A percentile compares a stretch with the other conserved stretches of the same genome.
Evolutionary conservation across 2,888 invertebrate species (phyloP).

Genomic region (Pachycephus smyrnensis): DNA sequence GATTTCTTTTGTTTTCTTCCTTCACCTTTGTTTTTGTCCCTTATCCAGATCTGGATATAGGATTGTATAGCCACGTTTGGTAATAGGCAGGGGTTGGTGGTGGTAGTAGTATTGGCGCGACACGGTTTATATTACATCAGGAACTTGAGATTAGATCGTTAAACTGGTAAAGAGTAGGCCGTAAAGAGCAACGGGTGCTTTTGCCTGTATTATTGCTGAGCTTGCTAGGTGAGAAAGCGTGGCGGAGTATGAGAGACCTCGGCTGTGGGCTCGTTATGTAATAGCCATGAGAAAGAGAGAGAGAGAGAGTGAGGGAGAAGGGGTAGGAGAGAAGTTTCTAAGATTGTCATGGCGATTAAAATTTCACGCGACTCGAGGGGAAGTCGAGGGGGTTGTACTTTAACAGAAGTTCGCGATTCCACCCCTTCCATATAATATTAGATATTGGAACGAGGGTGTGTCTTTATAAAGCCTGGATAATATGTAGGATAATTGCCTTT

Average conservation of each 20-base stretch:
- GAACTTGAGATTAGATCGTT: background rate
- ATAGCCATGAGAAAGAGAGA: constrained; percentile 11
- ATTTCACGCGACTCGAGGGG: constrained; percentile 31
- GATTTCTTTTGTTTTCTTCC: background rate
- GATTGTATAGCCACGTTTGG: background rate
- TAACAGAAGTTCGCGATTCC: constrained; percentile 33
- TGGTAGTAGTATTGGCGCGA: background rate
- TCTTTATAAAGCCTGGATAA: constrained; percentile 30
- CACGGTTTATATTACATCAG: background rate
- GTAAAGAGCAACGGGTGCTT: background rate
- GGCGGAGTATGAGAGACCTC: background rate
- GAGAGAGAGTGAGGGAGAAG: constrained; percentile 10
- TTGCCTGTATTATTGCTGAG: background rate
- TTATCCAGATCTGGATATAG: background rate
- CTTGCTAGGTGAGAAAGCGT: background rate
- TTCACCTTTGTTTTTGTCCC: background rate
- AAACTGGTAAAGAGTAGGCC: background rate
- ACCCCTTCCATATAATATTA: constrained; percentile 20
- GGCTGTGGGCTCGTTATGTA: background rate
- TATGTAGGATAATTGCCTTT: constrained; percentile 30
- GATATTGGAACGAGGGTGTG: constrained; percentile 29
- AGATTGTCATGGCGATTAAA: constrained; percentile 37
- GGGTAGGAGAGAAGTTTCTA: constrained; percentile 15
- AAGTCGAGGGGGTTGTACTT: constrained; percentile 25
- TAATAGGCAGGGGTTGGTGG: background rate